Base-by-base conservation (phyloP, 2,797 vertebrate genomes). In the Brachyrhaphis roseni region DNA sequence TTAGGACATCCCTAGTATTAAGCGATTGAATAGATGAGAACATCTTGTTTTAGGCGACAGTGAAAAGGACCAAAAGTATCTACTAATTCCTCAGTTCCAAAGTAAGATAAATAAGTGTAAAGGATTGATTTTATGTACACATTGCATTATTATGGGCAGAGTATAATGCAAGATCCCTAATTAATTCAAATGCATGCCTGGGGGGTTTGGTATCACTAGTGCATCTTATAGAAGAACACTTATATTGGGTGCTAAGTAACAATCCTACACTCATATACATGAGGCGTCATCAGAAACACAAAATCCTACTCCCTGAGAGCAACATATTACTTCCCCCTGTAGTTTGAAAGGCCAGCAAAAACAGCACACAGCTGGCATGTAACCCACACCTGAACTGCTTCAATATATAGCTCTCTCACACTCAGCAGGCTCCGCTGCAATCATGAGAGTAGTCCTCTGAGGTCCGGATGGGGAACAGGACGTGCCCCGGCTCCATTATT, bases 401-500 rank as follows among this genome's bases (percentile, higher is more conserved):
- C 64, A 79, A 53, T 74, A 76, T 81, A 55, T 49, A 62, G 55
- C 83, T 36, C 78, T 72, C 64, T 79, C 76, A 47, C 80, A 47
- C 53, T 43, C 66, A 18, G 72, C 77, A 66, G 79, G 36, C 51
- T 31, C 59, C 2, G 64, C 82, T 84, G 57, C n/a, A 76, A 80
- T 83, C 88, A 77, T 66, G 84, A 87, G 76, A 77, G 70, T 28
- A 47, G 83, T 90, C 91, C 91, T 93, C 86, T 80, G 90, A 91
- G 91, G 83, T 91, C 87, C 84, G 78, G 49, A 75, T 81, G 28
- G 72, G 87, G 90, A 92, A 93, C 91, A 89, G 79, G 79, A 91
- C 91, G 92, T 93, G 84, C 93, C 85, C 70, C 6, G 78, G 74
- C 83, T 93, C 84, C 89, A 92, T 94, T 93, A 94, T 93, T 93